Evolutionary conservation across 2,888 invertebrate species (phyloP).

Genomic region (Abscondita cerata): DNA sequence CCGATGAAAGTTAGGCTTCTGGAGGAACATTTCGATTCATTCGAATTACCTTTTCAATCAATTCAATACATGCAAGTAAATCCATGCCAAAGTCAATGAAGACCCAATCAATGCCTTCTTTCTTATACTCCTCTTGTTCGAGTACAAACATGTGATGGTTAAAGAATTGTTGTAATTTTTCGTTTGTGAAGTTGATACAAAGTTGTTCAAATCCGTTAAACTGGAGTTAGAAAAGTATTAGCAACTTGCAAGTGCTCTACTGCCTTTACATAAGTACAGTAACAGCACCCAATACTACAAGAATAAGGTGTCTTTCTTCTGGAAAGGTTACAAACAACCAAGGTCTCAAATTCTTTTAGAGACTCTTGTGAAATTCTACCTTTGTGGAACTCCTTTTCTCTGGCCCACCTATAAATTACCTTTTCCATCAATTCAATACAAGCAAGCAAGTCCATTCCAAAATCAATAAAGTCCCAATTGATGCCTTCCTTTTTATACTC

Average conservation of each 20-base stretch:
- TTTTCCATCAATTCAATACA: constrained; percentile 96
- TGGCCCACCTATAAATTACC: constrained; percentile 63
- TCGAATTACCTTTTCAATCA: constrained; percentile 65
- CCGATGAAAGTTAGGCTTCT: neutral
- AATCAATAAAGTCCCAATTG: constrained; percentile 96
- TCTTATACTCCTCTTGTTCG: constrained; percentile 79
- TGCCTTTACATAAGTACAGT: constrained; percentile 9
- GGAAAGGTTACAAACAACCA: neutral
- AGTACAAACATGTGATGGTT: constrained; percentile 83
- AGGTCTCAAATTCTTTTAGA: neutral
- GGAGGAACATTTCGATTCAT: neutral
- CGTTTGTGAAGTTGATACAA: constrained; percentile 82
- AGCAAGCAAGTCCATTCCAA: constrained; percentile 95
- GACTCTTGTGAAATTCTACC: neutral
- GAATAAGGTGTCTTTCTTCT: neutral
- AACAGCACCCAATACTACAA: neutral
- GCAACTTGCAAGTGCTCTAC: neutral
- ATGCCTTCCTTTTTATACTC: constrained; percentile 95
- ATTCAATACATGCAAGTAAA: constrained; percentile 70
- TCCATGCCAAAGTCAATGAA: constrained; percentile 84
- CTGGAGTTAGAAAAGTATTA: constrained; percentile 26
- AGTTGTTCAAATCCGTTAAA: constrained; percentile 65
- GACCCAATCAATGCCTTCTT: constrained; percentile 78
- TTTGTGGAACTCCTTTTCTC: neutral
- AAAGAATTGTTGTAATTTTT: constrained; percentile 81